Base-by-base conservation (phyloP, 1,140 invertebrate species). In the Drosophila nasuta region DNA sequence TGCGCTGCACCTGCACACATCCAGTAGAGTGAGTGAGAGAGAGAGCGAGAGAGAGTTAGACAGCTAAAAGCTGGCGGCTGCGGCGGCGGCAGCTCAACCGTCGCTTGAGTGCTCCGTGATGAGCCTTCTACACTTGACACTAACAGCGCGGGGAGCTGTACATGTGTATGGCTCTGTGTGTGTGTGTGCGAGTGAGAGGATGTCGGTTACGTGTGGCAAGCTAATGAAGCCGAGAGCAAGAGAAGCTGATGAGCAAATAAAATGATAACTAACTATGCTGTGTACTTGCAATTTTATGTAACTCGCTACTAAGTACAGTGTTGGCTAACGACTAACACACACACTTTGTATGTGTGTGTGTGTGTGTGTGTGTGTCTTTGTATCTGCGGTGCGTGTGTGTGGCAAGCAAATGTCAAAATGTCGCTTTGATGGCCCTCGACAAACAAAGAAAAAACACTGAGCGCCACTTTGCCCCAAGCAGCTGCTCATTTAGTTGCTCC, bases 341-440 rank as follows among this genome's bases (percentile, higher is more conserved):
- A 46, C 57, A 46, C 57, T 51, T 20, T 62, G 13, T 48, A 7
- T 35, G 28, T 57, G 65, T n/a, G n/a, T n/a, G n/a, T n/a, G n/a
- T n/a, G n/a, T n/a, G n/a, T n/a, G n/a, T 38, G 43, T 49, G 10
- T 25, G 6, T 25, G 48, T 49, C 11, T 33, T 30, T 59, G 56
- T 46, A 3, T 60, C 20, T 65, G 35, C n/a, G 17, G 13, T 20
- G 25, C 20, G 20, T 25, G 20, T 25, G 35, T 71, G 60, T 57
- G 68, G 68, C 60, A 71, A 65, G 68, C 60, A 71, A 65, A 72
- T 72, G 69, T 72, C 72, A 75, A 75, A 74, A 75, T 70, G 66
- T 75, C 72, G 20, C 66, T 70, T 75, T 69, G 66, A 70, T 75
- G 66, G 66, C 58, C 52, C 66, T 69, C 58, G 38, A 63, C 57